Evolutionary conservation across 2,888 invertebrate genomes (phyloP), one percentile per base, ranked within the genome.

Genomic region (Apodemia hepburni): DNA sequence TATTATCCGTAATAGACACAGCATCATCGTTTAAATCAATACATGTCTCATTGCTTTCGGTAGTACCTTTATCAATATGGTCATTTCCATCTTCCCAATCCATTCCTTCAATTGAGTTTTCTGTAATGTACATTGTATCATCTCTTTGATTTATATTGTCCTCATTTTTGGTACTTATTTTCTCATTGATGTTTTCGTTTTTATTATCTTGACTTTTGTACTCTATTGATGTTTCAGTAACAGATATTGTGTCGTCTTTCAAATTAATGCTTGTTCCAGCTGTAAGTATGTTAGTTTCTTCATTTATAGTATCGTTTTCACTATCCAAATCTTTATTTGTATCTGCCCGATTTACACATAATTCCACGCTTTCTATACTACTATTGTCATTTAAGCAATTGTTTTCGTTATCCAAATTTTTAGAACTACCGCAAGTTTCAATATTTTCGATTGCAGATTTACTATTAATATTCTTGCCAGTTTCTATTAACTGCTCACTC

Each of bases 61-160:
- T 22, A 27, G 27, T 3, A 8, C 15, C 33, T 29, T 58, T 38
- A 9, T 12, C 29, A 45, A 61, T 42, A 78, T 80, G 64, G 80
- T 79, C 59, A 74, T 76, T 45, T 79, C 78, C 33, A 78, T 75
- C 68, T 79, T 73, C 49, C 22, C 47, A 33, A 17, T 58, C 62
- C 49, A 58, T 49, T 47, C 7, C 33, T 18, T 47, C 38, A 4
- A 51, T 22, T 29, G 27, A 57, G 15, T 61, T 60, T n/a, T 60
- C 60, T 2, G 22, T 27, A n/a, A 60, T 59, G 12, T 17, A 42
- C 18, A 42, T 38, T 12, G 45, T 42, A 59, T 59, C 38, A 38
- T 59, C 38, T 59, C 17, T 38, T 22, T 12, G 18, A 35, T 17
- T 58, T 7, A 8, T 38, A 18, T 38, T 17, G 9, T 18, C n/a